Percentiles rank a stretch among this genome's conserved stretches.
phyloP scores from a whole-genome alignment of 1,140 invertebrate genomes.

The roundworm (Caenorhabditis elegans) region DNA sequence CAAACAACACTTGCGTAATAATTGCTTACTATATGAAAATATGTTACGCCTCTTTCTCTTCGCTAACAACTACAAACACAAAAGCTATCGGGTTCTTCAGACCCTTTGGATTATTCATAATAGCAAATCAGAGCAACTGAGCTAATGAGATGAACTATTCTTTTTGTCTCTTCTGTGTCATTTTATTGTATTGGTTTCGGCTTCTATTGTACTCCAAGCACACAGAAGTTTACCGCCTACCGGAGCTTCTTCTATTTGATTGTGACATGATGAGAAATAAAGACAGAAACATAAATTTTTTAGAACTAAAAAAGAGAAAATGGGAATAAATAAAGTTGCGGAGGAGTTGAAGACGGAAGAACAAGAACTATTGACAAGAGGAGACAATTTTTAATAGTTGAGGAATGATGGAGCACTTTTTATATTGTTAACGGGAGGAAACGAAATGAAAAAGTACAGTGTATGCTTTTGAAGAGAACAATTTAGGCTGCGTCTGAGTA shows the following conservation, averaged over 20 bases:
- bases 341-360: neutral
- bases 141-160: slow-evolving; percentile 27
- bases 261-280: neutral
- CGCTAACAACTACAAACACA: too few species aligned
- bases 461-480: too few species aligned
- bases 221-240: slow-evolving; percentile 21
- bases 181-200: neutral
- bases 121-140: neutral
- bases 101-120: neutral
- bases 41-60: neutral
- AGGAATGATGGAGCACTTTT: slow-evolving; percentile 14
- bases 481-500: too few species aligned
- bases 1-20: slow-evolving; percentile 33
- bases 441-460: too few species aligned
- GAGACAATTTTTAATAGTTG: slow-evolving; percentile 10
- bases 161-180: neutral
- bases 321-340: neutral
- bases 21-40: slow-evolving; percentile 30
- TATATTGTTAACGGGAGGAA: neutral
- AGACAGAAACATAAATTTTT: neutral
- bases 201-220: neutral
- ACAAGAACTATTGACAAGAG: neutral
- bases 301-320: neutral
- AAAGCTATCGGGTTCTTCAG: neutral
- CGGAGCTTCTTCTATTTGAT: neutral